A percentile compares a stretch with the other conserved stretches of the same genome.
These are phyloP conservation scores for Microcebus murinus DNA, from an alignment of 2,113 vertebrate genomes.

Conservation along the genomic window DNA sequence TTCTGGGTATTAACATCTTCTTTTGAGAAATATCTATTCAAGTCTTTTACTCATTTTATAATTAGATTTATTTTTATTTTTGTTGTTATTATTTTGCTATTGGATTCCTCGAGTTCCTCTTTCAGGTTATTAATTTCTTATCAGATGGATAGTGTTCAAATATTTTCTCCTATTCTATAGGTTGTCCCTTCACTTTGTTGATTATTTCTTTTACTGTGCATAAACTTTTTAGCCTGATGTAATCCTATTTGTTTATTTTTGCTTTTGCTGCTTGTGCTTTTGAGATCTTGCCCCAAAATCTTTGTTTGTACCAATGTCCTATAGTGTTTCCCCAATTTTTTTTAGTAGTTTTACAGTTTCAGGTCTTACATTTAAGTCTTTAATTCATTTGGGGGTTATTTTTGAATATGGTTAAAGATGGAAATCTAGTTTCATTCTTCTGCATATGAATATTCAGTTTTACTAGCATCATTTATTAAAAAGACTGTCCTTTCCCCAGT, in stretches of 20 bases:
- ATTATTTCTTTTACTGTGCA: not conserved
- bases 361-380: not conserved
- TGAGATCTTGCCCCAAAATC: not conserved
- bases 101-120: too few species aligned
- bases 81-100: too few species aligned
- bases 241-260: not conserved
- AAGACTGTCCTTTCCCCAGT: too few species aligned
- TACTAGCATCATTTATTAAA: too few species aligned
- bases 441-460: too few species aligned
- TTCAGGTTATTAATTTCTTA: not conserved
- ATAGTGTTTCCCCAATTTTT: not conserved
- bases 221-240: not conserved
- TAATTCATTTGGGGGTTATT: not conserved
- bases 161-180: not conserved
- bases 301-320: not conserved
- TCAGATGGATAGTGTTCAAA: not conserved
- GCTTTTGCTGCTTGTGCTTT: not conserved
- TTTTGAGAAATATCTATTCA: too few species aligned
- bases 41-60: too few species aligned
- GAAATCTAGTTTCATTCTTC: too few species aligned
- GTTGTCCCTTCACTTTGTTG: not conserved
- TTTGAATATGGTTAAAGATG: not conserved
- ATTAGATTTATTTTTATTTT: too few species aligned
- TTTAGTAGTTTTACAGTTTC: not conserved
- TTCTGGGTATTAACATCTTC: too few species aligned